phyloP scores from a whole-genome alignment of 2,888 invertebrate genomes.

The Drosophila seclusa region DNA sequence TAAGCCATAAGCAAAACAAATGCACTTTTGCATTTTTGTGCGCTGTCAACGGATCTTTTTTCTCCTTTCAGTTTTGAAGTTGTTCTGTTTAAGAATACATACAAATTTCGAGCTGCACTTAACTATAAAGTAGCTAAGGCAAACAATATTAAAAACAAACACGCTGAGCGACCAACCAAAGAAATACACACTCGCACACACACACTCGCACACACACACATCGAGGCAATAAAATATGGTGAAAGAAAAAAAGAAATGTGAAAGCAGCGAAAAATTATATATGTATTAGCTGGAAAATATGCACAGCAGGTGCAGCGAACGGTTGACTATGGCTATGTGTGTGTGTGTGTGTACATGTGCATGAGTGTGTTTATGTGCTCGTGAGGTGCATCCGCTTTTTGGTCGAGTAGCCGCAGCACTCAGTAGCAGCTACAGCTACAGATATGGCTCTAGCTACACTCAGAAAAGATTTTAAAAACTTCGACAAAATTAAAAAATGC shows the following conservation, averaged over 20 bases:
- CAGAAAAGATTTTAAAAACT: neutral
- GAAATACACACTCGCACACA: constrained; percentile 11
- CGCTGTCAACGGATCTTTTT: constrained; percentile 56
- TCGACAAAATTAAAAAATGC: neutral
- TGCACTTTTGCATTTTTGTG: constrained; percentile 36
- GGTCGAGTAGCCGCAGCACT: constrained; percentile 67
- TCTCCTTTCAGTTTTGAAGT: constrained; percentile 46
- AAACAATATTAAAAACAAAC: constrained; percentile 74
- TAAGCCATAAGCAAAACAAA: constrained; percentile 65
- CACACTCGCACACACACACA: constrained; percentile 8
- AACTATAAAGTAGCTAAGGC: constrained; percentile 75
- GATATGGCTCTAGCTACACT: constrained; percentile 39
- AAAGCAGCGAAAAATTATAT: constrained; percentile 69
- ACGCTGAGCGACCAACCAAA: constrained; percentile 33
- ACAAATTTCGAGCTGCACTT: constrained; percentile 73
- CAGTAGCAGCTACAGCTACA: constrained; percentile 48
- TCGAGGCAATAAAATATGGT: constrained; percentile 63
- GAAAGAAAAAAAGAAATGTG: constrained; percentile 41
- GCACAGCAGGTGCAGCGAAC: constrained; percentile 62
- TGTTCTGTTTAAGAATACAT: constrained; percentile 61
- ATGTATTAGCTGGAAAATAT: constrained; percentile 72
- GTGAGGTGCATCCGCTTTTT: constrained; percentile 68
- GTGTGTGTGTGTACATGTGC: constrained; percentile 12
- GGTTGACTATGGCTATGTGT: constrained; percentile 6
- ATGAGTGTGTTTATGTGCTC: constrained; percentile 29